A percentile compares a stretch with the other conserved stretches of the same genome.
Evolutionary conservation across 2,888 invertebrate genomes (phyloP).

Genomic region (Eremobia ochroleuca): DNA sequence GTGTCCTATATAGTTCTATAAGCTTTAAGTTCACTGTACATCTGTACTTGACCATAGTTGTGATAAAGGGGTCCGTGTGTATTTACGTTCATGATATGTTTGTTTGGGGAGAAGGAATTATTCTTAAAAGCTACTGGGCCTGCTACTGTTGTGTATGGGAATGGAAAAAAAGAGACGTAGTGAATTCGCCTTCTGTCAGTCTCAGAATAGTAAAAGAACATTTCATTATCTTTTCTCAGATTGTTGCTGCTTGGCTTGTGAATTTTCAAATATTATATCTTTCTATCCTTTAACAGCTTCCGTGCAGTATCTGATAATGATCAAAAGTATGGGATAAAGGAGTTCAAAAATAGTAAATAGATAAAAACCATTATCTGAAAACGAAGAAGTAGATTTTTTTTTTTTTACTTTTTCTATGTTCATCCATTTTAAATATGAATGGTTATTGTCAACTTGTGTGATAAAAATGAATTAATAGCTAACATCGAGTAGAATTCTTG

Average conservation of each 20-base stretch:
- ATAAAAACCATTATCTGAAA: neutral
- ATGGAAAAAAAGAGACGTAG: neutral
- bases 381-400: neutral
- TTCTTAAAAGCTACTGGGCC: neutral
- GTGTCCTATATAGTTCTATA: constrained; percentile 37
- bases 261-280: neutral
- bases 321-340: neutral
- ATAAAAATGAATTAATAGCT: constrained; percentile 38
- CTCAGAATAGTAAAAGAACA: no score
- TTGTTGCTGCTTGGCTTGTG: neutral
- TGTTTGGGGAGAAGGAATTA: neutral
- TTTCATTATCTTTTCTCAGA: neutral
- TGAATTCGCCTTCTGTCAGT: neutral
- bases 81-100: constrained; percentile 1
- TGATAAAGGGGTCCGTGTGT: constrained; percentile 7
- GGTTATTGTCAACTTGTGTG: constrained; percentile 10
- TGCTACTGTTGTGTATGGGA: neutral
- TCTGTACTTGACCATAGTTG: constrained; percentile 8
- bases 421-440: neutral
- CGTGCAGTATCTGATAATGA: neutral
- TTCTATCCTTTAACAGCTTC: neutral
- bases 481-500: constrained; percentile 35
- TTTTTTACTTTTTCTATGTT: neutral
- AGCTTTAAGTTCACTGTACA: constrained; percentile 28
- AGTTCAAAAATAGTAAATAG: neutral